A percentile compares a stretch with the other conserved stretches of the same genome.
phyloP scores from a whole-genome alignment of 2,797 vertebrate genomes.

The Harpagifer antarcticus region DNA sequence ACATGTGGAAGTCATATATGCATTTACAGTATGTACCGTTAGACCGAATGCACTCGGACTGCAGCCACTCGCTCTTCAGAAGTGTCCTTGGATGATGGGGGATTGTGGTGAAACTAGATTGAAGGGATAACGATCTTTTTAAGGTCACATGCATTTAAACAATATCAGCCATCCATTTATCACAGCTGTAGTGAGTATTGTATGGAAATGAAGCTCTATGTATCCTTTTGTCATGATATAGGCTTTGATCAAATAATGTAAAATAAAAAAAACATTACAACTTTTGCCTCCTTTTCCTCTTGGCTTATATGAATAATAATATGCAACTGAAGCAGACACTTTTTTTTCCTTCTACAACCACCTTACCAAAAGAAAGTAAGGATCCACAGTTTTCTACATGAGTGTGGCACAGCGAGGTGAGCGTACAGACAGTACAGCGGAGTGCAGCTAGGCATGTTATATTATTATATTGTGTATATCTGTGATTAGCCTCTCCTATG shows the following conservation, averaged over 20 bases:
- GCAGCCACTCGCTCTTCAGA: slow-evolving; percentile 5
- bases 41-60: slow-evolving; percentile 13
- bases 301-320: not conserved
- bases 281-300: not conserved
- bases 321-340: not conserved
- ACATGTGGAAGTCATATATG: slow-evolving; percentile 30
- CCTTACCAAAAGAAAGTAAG: slow-evolving; percentile 19
- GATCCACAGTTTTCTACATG: slow-evolving; percentile 13
- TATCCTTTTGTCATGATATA: not conserved
- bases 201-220: not conserved
- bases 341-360: slow-evolving; percentile 1
- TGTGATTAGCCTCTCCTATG: slow-evolving; percentile 2
- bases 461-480: slow-evolving; percentile 7
- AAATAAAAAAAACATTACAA: no score
- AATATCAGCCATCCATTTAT: not conserved
- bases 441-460: slow-evolving; percentile 46
- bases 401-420: slow-evolving; percentile 34
- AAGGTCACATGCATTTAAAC: slow-evolving; percentile 37
- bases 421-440: slow-evolving; percentile 20
- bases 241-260: not conserved
- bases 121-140: not conserved
- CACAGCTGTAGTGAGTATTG: not conserved
- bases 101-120: not conserved
- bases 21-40: slow-evolving; percentile 54
- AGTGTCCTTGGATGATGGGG: not conserved